Evolutionary conservation across 1,140 invertebrate genomes (phyloP).

Genomic region (Drosophila simulans): DNA sequence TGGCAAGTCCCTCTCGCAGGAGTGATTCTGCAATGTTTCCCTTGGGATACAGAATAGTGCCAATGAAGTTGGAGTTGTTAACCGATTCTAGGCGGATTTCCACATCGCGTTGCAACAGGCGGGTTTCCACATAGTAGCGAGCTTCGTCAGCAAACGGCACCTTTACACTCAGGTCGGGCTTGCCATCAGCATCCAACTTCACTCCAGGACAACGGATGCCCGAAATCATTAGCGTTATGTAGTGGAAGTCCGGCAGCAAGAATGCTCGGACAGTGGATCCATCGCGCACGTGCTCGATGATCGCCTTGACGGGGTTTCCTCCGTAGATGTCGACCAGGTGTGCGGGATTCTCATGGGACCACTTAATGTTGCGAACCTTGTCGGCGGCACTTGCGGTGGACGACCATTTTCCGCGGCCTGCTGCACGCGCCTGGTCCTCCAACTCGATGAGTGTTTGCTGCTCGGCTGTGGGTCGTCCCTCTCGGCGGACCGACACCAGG

Average conservation of each 20-base stretch:
- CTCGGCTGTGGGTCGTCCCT: slow-evolving; percentile 89
- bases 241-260: slow-evolving; percentile 91
- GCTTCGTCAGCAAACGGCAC: slow-evolving; percentile 85
- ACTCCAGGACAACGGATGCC: slow-evolving; percentile 95
- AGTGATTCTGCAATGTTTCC: slow-evolving; percentile 98
- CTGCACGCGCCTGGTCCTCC: slow-evolving; percentile 95
- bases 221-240: slow-evolving; percentile 96
- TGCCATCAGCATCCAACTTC: slow-evolving; percentile 89
- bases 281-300: slow-evolving; percentile 98
- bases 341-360: slow-evolving; percentile 93
- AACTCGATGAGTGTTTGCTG: slow-evolving; percentile 90
- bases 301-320: slow-evolving; percentile 92
- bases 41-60: slow-evolving; percentile 96
- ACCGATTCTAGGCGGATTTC: slow-evolving; percentile 96
- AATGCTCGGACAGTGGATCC: slow-evolving; percentile 97
- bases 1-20: slow-evolving; percentile 95
- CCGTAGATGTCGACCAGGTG: slow-evolving; percentile 92
- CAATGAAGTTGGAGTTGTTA: slow-evolving; percentile 97
- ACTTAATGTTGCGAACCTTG: slow-evolving; percentile 94
- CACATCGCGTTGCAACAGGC: slow-evolving; percentile 96
- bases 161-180: slow-evolving; percentile 86
- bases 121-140: slow-evolving; percentile 95
- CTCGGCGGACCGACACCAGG: slow-evolving; percentile 92
- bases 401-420: slow-evolving; percentile 94
- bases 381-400: slow-evolving; percentile 85